Percentiles rank a stretch among this genome's conserved stretches.
These are phyloP conservation scores for Furcula furcula DNA, from an alignment of 2,888 invertebrate genomes.

Conservation along the genomic window DNA sequence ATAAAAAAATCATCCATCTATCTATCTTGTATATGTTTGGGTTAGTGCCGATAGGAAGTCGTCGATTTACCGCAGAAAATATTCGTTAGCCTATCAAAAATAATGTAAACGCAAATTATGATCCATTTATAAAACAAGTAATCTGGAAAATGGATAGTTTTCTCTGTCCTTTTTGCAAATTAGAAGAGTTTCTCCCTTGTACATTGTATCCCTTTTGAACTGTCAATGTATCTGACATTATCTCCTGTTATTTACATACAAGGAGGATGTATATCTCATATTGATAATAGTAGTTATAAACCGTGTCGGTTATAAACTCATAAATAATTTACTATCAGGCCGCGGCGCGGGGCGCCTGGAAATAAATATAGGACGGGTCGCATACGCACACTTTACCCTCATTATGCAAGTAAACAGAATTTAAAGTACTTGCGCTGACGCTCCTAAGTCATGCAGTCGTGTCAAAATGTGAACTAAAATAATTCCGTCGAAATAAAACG, in stretches of 20 bases:
- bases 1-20: too few species aligned
- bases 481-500: conserved; percentile 1
- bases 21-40: too few species aligned
- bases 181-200: too few species aligned
- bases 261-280: conserved; percentile 7
- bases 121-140: too few species aligned
- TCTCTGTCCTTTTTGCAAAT: too few species aligned
- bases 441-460: conserved; percentile 1
- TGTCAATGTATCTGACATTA: neutral
- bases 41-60: too few species aligned
- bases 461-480: conserved; percentile 20
- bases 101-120: too few species aligned
- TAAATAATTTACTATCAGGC: conserved; percentile 19
- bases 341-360: too few species aligned
- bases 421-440: neutral
- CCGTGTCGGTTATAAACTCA: conserved; percentile 5
- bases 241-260: neutral
- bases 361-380: conserved; percentile 17
- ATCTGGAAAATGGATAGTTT: too few species aligned
- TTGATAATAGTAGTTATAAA: conserved; percentile 5
- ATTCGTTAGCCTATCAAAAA: too few species aligned
- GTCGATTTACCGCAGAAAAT: too few species aligned
- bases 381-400: conserved; percentile 23
- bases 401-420: conserved; percentile 18
- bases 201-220: too few species aligned